Evolutionary conservation across 2,797 vertebrate species (phyloP).

Genomic region (Channa striata): DNA sequence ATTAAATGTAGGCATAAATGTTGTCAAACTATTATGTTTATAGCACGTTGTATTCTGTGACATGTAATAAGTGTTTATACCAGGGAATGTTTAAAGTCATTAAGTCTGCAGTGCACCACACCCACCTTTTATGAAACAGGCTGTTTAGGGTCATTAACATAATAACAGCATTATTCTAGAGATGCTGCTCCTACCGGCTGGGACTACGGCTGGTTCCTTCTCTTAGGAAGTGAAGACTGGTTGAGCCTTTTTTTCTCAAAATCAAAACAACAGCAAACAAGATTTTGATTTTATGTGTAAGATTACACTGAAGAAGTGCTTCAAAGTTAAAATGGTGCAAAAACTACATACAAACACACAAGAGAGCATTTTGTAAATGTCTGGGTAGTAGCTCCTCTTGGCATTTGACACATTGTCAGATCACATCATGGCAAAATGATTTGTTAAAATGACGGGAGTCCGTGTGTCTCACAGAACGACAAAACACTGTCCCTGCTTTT

Average conservation of each 20-base stretch:
- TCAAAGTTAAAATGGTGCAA: no score
- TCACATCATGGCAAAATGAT: neutral
- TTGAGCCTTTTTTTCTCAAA: neutral
- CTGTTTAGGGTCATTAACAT: slow-evolving; percentile 38
- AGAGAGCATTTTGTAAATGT: no score
- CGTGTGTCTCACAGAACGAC: neutral
- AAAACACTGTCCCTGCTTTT: no score
- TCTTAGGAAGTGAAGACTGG: neutral
- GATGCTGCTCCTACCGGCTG: neutral
- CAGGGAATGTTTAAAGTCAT: slow-evolving; percentile 5
- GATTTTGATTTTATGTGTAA: no score
- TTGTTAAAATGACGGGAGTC: neutral
- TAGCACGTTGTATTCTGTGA: neutral
- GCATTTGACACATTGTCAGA: no score
- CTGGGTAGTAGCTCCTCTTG: no score
- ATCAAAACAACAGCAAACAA: neutral
- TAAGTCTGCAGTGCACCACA: slow-evolving; percentile 30
- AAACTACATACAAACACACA: no score
- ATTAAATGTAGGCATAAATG: neutral
- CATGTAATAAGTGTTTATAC: slow-evolving; percentile 3
- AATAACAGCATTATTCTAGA: slow-evolving; percentile 32
- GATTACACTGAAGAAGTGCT: neutral
- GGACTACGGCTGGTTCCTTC: neutral
- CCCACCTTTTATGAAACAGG: slow-evolving; percentile 34
- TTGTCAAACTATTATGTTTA: neutral